Evolutionary conservation across 2,113 vertebrate genomes (phyloP).

Genomic region (Ceyx melanurus): DNA sequence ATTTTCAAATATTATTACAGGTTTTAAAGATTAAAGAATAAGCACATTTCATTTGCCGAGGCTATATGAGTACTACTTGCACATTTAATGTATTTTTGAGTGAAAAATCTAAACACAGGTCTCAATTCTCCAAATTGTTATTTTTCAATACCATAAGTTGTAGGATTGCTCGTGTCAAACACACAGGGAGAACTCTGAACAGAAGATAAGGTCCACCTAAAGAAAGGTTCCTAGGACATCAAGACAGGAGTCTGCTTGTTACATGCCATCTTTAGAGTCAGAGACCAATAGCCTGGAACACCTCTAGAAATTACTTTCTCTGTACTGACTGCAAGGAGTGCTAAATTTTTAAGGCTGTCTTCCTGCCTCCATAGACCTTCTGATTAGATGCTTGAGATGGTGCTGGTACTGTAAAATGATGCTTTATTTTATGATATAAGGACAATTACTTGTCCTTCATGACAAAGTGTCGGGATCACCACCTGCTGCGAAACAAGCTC

Average conservation of each 20-base stretch:
- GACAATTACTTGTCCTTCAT: not conserved
- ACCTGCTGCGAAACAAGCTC: not conserved
- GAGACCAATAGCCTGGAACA: not conserved
- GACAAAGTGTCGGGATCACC: not conserved
- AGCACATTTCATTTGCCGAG: not conserved
- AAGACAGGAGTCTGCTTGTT: not conserved
- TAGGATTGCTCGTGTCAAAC: not conserved
- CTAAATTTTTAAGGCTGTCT: not conserved
- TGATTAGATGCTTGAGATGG: not conserved
- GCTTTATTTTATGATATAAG: not conserved
- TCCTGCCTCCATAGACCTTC: not conserved
- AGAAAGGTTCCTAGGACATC: not conserved
- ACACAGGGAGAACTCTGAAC: not conserved
- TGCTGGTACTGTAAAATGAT: not conserved
- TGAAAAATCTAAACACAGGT: not conserved
- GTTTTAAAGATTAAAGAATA: not conserved
- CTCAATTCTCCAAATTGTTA: not conserved
- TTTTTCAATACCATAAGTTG: not conserved
- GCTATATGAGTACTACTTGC: not conserved
- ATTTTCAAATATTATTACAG: not conserved
- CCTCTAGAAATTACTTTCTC: not conserved
- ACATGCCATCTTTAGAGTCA: not conserved
- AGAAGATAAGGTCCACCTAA: not conserved
- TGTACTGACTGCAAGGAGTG: not conserved
- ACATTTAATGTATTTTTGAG: not conserved